phyloP scores from a whole-genome alignment of 2,888 invertebrate genomes.

The Drosophila prostipennis region DNA sequence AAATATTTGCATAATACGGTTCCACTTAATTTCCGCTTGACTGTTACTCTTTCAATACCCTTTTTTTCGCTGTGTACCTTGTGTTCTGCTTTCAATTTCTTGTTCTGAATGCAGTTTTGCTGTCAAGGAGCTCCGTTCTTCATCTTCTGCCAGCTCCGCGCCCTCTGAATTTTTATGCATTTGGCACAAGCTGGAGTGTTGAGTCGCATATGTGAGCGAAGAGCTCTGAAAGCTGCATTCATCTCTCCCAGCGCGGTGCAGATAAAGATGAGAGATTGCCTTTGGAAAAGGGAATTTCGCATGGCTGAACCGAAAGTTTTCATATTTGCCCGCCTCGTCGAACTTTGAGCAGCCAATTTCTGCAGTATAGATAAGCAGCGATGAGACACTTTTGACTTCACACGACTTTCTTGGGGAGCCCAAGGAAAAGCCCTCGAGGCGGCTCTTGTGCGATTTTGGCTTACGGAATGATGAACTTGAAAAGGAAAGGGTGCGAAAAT shows the following conservation, averaged over 20 bases:
- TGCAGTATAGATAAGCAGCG: conserved; percentile 57
- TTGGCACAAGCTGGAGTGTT: conserved; percentile 73
- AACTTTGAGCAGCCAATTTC: conserved; percentile 73
- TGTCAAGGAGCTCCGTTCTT: conserved; percentile 62
- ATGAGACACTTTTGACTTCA: conserved; percentile 63
- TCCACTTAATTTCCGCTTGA: too few relatives aligned
- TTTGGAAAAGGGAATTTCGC: conserved; percentile 60
- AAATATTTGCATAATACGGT: too few relatives aligned
- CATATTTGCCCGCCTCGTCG: conserved; percentile 76
- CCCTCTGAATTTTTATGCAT: conserved; percentile 72
- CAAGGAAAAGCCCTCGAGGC: conserved; percentile 19
- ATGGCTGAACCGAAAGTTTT: conserved; percentile 68
- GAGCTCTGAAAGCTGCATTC: conserved; percentile 42
- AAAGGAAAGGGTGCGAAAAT: conserved; percentile 36
- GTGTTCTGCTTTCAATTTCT: conserved; percentile 39
- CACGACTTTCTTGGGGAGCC: conserved; percentile 31
- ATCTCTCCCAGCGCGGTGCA: conserved; percentile 47
- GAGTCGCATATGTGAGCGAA: conserved; percentile 58
- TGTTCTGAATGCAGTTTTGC: conserved; percentile 38
- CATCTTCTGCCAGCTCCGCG: conserved; percentile 19
- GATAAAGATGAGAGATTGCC: conserved; percentile 66
- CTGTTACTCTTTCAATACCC: too few relatives aligned
- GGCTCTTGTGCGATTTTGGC: conserved; percentile 14
- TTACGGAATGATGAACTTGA: conserved; percentile 35
- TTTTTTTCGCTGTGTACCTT: conserved; percentile 38